Evolutionary conservation across 2,888 invertebrate species (phyloP), one percentile per base, ranked within the genome.

Genomic region (Cenopis cana): DNA sequence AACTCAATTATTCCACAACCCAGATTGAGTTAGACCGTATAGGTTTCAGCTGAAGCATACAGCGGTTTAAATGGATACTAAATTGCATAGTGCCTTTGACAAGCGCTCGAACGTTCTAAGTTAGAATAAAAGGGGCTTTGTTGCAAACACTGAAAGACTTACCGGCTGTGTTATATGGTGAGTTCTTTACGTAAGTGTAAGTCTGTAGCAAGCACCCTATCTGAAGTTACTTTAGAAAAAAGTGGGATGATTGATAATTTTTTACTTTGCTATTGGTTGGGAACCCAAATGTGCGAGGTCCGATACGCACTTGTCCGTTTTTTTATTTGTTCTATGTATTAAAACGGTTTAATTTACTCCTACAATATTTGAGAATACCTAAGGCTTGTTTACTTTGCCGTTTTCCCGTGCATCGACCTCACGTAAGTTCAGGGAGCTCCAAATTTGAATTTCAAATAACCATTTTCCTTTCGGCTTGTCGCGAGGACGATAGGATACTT

Each of bases 401-500:
- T 54, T 62, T 33, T 54, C 38, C 38, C 38, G 38, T 64, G 36
- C 64, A 20, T 38, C n/a, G 62, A 64, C 64, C 64, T 54, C n/a
- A 38, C n/a, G 14, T 54, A 38, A 38, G 38, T 54, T 38, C 38
- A 17, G 20, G 14, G 11, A n/a, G 20, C 36, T 38, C 10, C n/a
- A 33, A 38, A 64, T 64, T 64, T 64, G 52, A 64, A 52, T 64
- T 54, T 38, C 64, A 52, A 64, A 64, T 64, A 20, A 54, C 20
- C 52, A 64, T 38, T 64, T 64, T n/a, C 29, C 55, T 55, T 14
- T 9, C 24, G 14, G 14, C 18, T 18, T 24, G 33, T 52, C 64
- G 64, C 52, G 52, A 36, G 62, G 38, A 38, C 20, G 52, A 52
- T 46, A 46, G n/a, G 52, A 52, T 46, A 46, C n/a, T 17, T 49